Base-by-base conservation (phyloP, 2,888 invertebrate genomes). In the Rugalucina vietnamica region DNA sequence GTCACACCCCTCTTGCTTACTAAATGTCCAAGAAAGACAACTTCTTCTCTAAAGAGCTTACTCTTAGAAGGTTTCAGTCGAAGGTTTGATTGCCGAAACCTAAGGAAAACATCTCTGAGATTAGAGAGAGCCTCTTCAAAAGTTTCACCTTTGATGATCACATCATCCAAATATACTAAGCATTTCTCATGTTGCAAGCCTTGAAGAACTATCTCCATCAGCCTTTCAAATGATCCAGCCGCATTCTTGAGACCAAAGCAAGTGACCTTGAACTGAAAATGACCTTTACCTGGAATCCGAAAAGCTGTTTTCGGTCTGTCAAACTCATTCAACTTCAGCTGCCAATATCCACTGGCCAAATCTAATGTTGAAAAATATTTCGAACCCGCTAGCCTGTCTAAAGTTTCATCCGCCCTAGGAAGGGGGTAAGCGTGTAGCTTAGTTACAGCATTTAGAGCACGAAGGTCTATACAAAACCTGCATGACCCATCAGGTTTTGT, bases 221-320 rank as follows among this genome's bases (percentile, higher is more conserved):
- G n/a, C 21, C 69, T 32, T 12, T 65, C 27, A 39, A 76, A 81
- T 8, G 39, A 39, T 4, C 54, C 54, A 12, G 24, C n/a, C 0
- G 81, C 81, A 70, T 81, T 81, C 32, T 70, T 76, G 21, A 81
- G 36, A 32, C 76, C 81, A 29, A 81, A 76, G 10, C 43, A 73
- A 43, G 75, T 75, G n/a, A 76, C 76, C 37, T 70, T 32, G 37
- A 70, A 70, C 36, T 10, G 34, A n/a, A 4, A 70, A 4, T n/a
- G 32, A 18, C 70, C 70, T 36, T 18, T 34, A 24, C 54, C 54
- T 12, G 8, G 8, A 54, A 54, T 54, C 4, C n/a, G n/a, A 54
- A 54, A 54, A n/a, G n/a, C 24, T 54, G 54, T 54, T n/a, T 54
- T 54, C 5, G 14, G n/a, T 12, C n/a, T 18, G 24, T 54, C 54